These are phyloP conservation scores for Melopsittacus undulatus DNA, from an alignment of 2,797 vertebrate species.

Conservation along the genomic window DNA sequence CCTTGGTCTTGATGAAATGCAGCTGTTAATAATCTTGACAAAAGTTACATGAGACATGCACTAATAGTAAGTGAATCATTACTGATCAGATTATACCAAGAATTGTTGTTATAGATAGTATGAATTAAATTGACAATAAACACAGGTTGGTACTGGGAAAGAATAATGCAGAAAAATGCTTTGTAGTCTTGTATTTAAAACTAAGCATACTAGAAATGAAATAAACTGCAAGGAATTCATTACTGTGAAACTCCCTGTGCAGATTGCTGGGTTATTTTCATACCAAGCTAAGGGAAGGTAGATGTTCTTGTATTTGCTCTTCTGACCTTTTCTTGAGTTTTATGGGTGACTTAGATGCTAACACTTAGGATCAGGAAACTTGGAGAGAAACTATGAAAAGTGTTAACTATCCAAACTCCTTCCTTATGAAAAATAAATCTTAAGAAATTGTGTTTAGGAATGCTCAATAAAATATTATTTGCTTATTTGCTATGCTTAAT, in stretches of 20 bases:
- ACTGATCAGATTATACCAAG: not conserved
- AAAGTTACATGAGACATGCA: not conserved
- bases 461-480: too few relatives aligned
- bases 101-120: not conserved
- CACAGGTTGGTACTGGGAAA: not conserved
- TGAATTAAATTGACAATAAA: not conserved
- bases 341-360: not conserved
- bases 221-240: not conserved
- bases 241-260: not conserved
- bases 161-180: not conserved
- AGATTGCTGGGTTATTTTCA: not conserved
- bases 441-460: not conserved
- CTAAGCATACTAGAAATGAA: not conserved
- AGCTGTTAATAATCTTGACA: not conserved
- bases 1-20: not conserved
- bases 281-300: not conserved
- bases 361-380: not conserved
- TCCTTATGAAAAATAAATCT: not conserved
- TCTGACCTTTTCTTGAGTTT: not conserved
- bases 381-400: not conserved
- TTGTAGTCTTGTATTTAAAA: not conserved
- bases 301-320: not conserved
- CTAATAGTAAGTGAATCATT: not conserved
- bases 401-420: not conserved
- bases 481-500: not conserved